Conservation (phyloP, 64 coral and sea anemone genomes). For the Acropora yongei region DNA sequence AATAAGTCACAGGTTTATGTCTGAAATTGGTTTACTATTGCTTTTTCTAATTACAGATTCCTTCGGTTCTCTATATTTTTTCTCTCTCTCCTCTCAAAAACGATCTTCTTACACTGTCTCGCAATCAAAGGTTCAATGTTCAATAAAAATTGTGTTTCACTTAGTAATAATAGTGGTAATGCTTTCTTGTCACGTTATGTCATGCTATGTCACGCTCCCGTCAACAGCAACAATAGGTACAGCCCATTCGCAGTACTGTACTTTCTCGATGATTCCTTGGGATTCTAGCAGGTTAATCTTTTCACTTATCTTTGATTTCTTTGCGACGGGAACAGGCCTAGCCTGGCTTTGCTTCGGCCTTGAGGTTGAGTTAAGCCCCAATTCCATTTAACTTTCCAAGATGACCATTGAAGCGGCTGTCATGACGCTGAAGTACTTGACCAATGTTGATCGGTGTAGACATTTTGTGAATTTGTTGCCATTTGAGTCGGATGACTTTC, state of each 20-base stretch:
- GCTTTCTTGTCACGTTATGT: no score
- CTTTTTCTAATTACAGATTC: neutral
- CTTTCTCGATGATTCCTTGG: conserved; percentile 15
- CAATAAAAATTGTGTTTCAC: no score
- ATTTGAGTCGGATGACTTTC: no score
- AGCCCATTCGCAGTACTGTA: conserved; percentile 28
- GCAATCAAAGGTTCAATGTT: no score
- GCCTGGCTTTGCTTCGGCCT: neutral
- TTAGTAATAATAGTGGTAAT: no score
- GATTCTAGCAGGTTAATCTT: neutral
- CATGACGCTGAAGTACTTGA: no score
- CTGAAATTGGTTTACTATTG: neutral
- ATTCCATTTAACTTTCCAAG: neutral
- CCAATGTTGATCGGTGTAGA: no score
- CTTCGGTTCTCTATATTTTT: neutral
- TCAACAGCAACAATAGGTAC: neutral
- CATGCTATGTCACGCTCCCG: no score
- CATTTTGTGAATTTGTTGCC: no score
- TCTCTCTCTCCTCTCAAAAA: no score
- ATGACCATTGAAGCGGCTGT: neutral
- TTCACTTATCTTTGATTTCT: neutral
- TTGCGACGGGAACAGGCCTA: neutral
- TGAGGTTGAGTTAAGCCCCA: neutral
- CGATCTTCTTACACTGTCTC: no score
- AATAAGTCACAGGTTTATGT: neutral